phyloP scores from a whole-genome alignment of 2,888 invertebrate genomes.

The Ditula angustiorana region DNA sequence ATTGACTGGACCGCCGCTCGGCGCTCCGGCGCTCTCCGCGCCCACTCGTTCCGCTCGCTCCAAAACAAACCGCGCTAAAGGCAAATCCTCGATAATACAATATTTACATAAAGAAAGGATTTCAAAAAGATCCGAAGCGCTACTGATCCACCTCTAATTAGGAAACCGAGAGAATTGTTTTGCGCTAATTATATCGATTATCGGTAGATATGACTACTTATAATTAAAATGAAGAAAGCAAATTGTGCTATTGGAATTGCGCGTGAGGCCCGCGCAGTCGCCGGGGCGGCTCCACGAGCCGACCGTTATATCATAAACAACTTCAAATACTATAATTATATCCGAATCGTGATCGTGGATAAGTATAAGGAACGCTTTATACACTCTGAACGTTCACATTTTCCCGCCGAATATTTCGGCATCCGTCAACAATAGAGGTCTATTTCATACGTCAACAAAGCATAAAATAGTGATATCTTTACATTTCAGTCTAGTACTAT shows the following conservation, averaged over 20 bases:
- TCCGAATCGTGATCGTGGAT: slow-evolving; percentile 68
- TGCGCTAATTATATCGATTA: slow-evolving; percentile 75
- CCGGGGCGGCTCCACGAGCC: slow-evolving; percentile 55
- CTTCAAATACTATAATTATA: slow-evolving; percentile 66
- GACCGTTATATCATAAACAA: slow-evolving; percentile 72
- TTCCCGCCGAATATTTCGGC: slow-evolving; percentile 68
- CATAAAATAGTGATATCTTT: slow-evolving; percentile 86
- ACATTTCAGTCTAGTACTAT: slow-evolving; percentile 85
- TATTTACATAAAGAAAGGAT: slow-evolving; percentile 79
- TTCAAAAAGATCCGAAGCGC: slow-evolving; percentile 79
- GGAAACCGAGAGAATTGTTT: slow-evolving; percentile 78
- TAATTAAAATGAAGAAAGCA: slow-evolving; percentile 81
- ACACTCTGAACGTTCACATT: slow-evolving; percentile 63
- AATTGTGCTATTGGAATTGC: slow-evolving; percentile 73
- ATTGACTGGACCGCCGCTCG: slow-evolving; percentile 75
- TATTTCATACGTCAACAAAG: slow-evolving; percentile 83
- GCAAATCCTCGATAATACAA: slow-evolving; percentile 77
- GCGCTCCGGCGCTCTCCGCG: slow-evolving; percentile 18
- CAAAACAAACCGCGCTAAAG: slow-evolving; percentile 71
- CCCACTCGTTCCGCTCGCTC: slow-evolving; percentile 29
- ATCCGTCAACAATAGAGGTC: slow-evolving; percentile 76
- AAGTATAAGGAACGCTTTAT: slow-evolving; percentile 70
- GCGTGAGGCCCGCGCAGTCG: slow-evolving; percentile 67
- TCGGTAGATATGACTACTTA: slow-evolving; percentile 79
- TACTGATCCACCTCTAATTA: slow-evolving; percentile 82